Evolutionary conservation across 2,113 vertebrate species (phyloP), one percentile per base, ranked within the genome.

Genomic region (Lophius piscatorius): DNA sequence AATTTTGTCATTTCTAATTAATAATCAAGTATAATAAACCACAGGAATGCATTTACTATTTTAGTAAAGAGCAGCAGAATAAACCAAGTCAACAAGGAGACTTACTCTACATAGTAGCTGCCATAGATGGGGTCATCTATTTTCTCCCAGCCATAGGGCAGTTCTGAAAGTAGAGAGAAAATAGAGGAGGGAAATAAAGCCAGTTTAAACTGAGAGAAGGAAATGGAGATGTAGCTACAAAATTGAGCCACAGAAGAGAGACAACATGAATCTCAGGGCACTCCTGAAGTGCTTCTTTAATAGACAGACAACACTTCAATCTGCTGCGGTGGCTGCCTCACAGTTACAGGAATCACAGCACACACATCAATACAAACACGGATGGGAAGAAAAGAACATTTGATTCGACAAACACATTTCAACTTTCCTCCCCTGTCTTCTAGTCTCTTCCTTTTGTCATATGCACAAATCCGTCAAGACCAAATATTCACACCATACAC

Each of bases 81-180:
- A 48, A 71, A 51, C 31, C 54, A 41, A 50, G 51, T 62, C 63
- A 73, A 47, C 33, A 1, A 54, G 66, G 70, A 81, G 44, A 98
- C 97, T 98, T 94, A 99, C 97, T 99, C 97, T 78, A 99, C 96
- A 86, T 97, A 99, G 82, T 99, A 99, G 90, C 96, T 97, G 93
- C 96, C 97, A 85, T 99, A 99, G 90, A 98, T 95, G 70, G 96
- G 96, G 89, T 99, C 97, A 88, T 99, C 96, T 82, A 99, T 99
- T 94, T 98, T 99, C 92, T 98, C 97, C 97, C 97, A 99, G 93
- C 97, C 97, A 92, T 99, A 99, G 61, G 97, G 97, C 91, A 99
- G 94, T 86, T 99, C 97, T 99, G 93, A 93, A 80, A 70, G 61
- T 64, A 36, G 47, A 80, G 90, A 54, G 54, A 62, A 91, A 91